Evolutionary conservation across 2,113 vertebrate species (phyloP).

Genomic region (Cephalopterus ornatus): DNA sequence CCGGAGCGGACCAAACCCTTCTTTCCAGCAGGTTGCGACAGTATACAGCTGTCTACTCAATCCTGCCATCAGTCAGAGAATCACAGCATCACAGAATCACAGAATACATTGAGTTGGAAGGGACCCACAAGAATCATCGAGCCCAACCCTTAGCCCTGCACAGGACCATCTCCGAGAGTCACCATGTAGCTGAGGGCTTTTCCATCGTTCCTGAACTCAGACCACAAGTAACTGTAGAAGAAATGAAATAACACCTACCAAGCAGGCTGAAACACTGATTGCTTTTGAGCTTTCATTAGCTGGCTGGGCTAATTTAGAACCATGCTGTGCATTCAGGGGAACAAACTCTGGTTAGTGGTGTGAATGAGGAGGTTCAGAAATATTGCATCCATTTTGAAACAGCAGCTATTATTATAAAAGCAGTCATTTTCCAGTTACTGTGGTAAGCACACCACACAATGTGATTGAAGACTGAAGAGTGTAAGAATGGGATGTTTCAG

Average conservation of each 20-base stretch:
- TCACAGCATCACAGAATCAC: not conserved
- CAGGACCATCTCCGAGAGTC: not conserved
- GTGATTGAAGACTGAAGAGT: not conserved
- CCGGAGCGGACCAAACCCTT: too few relatives aligned
- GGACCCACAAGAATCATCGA: not conserved
- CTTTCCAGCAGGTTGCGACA: too few relatives aligned
- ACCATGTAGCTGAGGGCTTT: not conserved
- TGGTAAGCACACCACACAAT: not conserved
- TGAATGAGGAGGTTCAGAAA: not conserved
- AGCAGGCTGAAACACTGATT: not conserved
- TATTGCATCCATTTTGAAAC: not conserved
- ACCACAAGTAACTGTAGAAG: not conserved
- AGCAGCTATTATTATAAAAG: not conserved
- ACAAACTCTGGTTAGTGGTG: not conserved
- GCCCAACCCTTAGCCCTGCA: not conserved
- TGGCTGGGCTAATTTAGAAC: not conserved
- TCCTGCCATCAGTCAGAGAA: not conserved
- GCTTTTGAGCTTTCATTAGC: not conserved
- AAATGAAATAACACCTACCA: not conserved
- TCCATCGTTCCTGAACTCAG: not conserved
- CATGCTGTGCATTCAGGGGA: not conserved
- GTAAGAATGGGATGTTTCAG: not conserved
- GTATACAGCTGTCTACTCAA: not conserved
- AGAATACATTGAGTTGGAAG: not conserved
- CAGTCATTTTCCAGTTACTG: not conserved